Conservation (phyloP, 2,113 vertebrate genomes). For the Morone saxatilis region DNA sequence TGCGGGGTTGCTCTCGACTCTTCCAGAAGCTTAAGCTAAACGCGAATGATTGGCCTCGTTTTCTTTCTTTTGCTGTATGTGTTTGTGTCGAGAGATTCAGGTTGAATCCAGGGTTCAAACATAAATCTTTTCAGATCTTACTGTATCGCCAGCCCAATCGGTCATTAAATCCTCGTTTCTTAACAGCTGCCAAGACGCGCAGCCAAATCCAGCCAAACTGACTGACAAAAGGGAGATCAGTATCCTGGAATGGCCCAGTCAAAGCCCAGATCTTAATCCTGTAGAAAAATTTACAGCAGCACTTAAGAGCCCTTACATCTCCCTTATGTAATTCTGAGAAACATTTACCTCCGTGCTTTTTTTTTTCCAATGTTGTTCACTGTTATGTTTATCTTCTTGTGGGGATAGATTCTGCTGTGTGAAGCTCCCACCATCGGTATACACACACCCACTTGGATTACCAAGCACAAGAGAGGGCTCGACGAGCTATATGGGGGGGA, state of each 20-base stretch:
- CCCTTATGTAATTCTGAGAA: not conserved
- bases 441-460: conserved; percentile 1
- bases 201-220: conserved; percentile 32
- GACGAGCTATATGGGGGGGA: not conserved
- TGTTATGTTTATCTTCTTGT: not conserved
- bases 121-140: conserved; percentile 30
- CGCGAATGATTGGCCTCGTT: conserved; percentile 39
- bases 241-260: conserved; percentile 27
- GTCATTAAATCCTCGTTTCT: conserved; percentile 45
- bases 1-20: conserved; percentile 49
- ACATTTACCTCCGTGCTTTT: not conserved
- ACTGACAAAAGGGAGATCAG: conserved; percentile 30
- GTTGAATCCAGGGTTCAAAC: conserved; percentile 41
- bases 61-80: not conserved
- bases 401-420: not conserved
- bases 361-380: not conserved
- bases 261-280: conserved; percentile 23
- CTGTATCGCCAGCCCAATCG: conserved; percentile 24
- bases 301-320: not conserved
- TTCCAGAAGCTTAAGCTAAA: conserved; percentile 26
- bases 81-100: conserved; percentile 5
- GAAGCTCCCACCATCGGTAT: not conserved
- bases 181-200: conserved; percentile 22
- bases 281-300: not conserved
- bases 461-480: not conserved